These are phyloP conservation scores for Brotogeris chrysoptera DNA, from an alignment of 2,797 vertebrate genomes.

Conservation along the genomic window DNA sequence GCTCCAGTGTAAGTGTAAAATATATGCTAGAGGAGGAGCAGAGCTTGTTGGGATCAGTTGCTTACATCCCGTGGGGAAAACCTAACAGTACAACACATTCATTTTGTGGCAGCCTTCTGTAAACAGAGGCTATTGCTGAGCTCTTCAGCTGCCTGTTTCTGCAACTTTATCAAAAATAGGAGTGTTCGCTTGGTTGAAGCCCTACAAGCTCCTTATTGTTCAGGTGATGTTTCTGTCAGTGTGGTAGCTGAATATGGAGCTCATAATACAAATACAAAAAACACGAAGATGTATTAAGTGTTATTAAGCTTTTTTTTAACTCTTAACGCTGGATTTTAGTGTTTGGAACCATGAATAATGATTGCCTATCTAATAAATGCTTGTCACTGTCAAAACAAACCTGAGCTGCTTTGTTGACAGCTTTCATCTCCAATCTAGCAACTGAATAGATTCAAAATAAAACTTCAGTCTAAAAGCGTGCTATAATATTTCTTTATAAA, in stretches of 20 bases:
- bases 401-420: background rate
- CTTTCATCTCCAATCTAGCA: background rate
- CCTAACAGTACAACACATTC: background rate
- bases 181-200: background rate
- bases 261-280: background rate
- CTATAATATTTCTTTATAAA: background rate
- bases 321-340: background rate
- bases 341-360: background rate
- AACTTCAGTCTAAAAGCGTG: background rate
- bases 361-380: background rate
- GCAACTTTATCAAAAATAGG: background rate
- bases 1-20: background rate
- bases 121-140: slow-evolving; percentile 18
- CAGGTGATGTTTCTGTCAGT: background rate
- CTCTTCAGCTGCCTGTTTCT: background rate
- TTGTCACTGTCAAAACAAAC: background rate
- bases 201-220: background rate
- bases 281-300: background rate
- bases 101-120: background rate
- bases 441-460: background rate
- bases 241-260: background rate
- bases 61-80: slow-evolving; percentile 26
- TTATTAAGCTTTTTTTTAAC: background rate
- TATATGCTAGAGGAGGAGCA: background rate
- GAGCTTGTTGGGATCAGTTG: background rate